These are phyloP conservation scores for Euclidia mi DNA, from an alignment of 2,888 invertebrate species.

Conservation along the genomic window DNA sequence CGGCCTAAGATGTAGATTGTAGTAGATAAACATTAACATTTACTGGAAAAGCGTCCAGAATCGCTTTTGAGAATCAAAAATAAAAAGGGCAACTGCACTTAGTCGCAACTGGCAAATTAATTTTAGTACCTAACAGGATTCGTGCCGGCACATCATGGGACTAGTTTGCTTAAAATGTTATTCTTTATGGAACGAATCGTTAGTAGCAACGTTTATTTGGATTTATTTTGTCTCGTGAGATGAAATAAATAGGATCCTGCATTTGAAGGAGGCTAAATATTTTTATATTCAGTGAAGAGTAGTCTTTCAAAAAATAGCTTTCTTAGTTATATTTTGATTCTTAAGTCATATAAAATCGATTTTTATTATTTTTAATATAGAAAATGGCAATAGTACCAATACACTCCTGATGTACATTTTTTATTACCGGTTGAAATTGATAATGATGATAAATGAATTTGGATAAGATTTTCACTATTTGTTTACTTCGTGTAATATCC, in stretches of 20 bases:
- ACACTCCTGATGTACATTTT: too few species aligned
- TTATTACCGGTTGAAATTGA: not conserved
- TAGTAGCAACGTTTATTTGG: too few species aligned
- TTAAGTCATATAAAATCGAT: too few species aligned
- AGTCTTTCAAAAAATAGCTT: too few species aligned
- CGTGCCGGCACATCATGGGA: not conserved
- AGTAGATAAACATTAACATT: constrained; percentile 32
- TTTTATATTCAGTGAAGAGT: too few species aligned
- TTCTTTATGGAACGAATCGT: not conserved
- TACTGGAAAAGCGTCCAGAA: constrained; percentile 14
- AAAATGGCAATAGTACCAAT: too few species aligned
- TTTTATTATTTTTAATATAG: too few species aligned
- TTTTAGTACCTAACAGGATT: constrained; percentile 32
- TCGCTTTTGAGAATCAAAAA: constrained; percentile 38
- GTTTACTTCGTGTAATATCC: not conserved
- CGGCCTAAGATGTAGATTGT: constrained; percentile 17
- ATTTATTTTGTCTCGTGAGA: too few species aligned
- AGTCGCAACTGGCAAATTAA: constrained; percentile 26
- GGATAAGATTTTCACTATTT: not conserved
- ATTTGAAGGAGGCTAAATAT: too few species aligned
- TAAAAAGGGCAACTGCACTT: constrained; percentile 39
- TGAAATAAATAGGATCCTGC: too few species aligned
- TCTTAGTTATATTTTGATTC: too few species aligned
- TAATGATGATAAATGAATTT: not conserved
- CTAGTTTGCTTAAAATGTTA: not conserved